A percentile compares a stretch with the other conserved stretches of the same genome.
phyloP scores from a whole-genome alignment of 2,113 vertebrate species.

The Edolisoma coerulescens region DNA sequence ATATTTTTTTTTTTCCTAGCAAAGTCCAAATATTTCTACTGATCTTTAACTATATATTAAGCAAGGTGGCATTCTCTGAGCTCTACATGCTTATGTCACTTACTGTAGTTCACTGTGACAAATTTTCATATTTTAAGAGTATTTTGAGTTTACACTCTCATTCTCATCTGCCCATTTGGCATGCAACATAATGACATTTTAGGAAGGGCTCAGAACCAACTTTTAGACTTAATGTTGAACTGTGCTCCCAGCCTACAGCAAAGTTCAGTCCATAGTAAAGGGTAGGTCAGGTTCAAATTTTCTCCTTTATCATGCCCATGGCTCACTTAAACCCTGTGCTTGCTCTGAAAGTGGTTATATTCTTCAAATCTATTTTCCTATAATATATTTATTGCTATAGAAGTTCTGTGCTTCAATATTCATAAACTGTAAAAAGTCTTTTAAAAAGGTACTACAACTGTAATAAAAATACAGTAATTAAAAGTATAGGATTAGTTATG shows the following conservation, averaged over 20 bases:
- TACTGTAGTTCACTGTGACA: not conserved
- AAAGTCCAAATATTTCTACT: not conserved
- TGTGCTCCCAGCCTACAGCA: not conserved
- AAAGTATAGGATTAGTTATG: not conserved
- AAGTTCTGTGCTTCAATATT: not conserved
- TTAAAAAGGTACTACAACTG: not conserved
- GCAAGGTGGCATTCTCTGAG: fast-evolving
- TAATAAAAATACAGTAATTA: not conserved
- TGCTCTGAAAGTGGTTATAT: not conserved
- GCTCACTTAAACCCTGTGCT: not conserved
- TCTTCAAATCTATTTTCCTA: not conserved
- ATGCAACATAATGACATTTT: not conserved
- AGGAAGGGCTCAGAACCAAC: not conserved
- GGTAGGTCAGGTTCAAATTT: not conserved
- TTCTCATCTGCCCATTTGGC: not conserved
- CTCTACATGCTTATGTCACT: not conserved
- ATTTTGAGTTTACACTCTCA: not conserved
- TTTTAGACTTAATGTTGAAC: not conserved
- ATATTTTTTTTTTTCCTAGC: not conserved
- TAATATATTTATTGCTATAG: not conserved
- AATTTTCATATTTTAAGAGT: not conserved
- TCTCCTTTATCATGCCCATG: not conserved
- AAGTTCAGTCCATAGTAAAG: not conserved
- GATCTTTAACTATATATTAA: not conserved
- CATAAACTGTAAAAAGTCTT: not conserved